Evolutionary conservation across 2,888 invertebrate species (phyloP), one percentile per base, ranked within the genome.

Genomic region (Carabus problematicus): DNA sequence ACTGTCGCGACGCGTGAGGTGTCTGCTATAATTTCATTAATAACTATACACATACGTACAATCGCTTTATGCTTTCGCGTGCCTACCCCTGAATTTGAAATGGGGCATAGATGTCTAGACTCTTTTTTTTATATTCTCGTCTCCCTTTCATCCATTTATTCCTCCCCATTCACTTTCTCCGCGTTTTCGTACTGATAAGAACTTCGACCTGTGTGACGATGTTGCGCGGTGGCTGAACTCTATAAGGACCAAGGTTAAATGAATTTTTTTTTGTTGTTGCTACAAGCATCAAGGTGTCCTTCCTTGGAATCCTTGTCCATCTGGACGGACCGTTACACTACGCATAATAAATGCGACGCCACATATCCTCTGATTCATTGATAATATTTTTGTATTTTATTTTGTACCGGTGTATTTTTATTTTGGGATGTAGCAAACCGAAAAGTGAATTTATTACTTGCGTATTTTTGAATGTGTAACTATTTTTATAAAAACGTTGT

Each of bases 1-100:
- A 49, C 61, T 49, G 49, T 16, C 49, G 18, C 19, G 52, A 9
- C 2, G 3, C 3, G 45, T 3, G 45, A 29, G 11, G 18, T 52
- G 52, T 52, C 52, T 19, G n/a, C 12, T 52, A 52, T 52, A 18
- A 52, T 52, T 52, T 52, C 52, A 52, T 52, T 52, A 52, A 52
- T 18, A 52, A 52, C 52, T 11, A 52, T 52, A 52, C 8, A 45
- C 45, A 8, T 18, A 52, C n/a, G 14, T 52, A 9, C 19, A 47
- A 14, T 12, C 16, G 12, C 16, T 52, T 52, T 52, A 19, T 52
- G 18, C 52, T 9, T 16, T n/a, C n/a, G n/a, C n/a, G n/a, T 16
- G 52, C 19, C 9, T 52, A 18, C 29, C 3, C 7, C 52, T n/a
- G 16, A 9, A 19, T 19, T 49, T 52, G 45, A 14, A 45, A 12